Percentiles rank a stretch among this genome's conserved stretches.
These are phyloP conservation scores for Nomada goodeniana DNA, from an alignment of 2,888 invertebrate genomes.

Conservation along the genomic window DNA sequence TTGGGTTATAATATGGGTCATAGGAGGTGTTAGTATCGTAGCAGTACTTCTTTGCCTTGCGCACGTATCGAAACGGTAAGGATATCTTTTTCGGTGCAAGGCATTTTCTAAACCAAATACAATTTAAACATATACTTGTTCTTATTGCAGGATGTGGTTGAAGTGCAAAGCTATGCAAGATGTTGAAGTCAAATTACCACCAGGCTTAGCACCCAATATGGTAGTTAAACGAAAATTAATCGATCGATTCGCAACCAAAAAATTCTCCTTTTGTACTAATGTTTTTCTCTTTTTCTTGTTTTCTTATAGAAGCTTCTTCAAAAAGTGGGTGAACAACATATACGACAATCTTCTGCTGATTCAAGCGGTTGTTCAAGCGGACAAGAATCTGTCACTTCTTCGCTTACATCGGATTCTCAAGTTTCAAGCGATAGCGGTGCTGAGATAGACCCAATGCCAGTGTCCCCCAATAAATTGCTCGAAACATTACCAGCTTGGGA, in stretches of 20 bases:
- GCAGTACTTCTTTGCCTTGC: conserved; percentile 75
- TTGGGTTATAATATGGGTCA: conserved; percentile 78
- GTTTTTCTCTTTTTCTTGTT: background rate
- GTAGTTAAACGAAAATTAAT: conserved; percentile 63
- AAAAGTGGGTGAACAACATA: conserved; percentile 82
- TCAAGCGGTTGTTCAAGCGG: conserved; percentile 87
- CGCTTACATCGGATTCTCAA: conserved; percentile 85
- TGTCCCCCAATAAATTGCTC: conserved; percentile 77
- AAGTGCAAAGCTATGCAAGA: conserved; percentile 88
- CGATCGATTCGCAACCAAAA: background rate
- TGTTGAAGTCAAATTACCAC: conserved; percentile 89
- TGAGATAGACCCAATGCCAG: conserved; percentile 78
- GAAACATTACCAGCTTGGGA: conserved; percentile 80
- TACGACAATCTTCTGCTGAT: conserved; percentile 84
- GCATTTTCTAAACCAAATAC: conserved; percentile 7
- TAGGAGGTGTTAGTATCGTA: conserved; percentile 72
- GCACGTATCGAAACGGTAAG: conserved; percentile 78
- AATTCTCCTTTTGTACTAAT: background rate
- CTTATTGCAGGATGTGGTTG: conserved; percentile 86
- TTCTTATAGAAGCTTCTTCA: conserved; percentile 80
- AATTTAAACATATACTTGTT: background rate
- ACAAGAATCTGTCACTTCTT: conserved; percentile 86
- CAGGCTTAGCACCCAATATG: conserved; percentile 86
- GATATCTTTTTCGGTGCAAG: background rate
- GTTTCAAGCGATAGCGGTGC: conserved; percentile 84